Conservation (phyloP, 2,797 vertebrate species). For the Kryptolebias ocellatus region DNA sequence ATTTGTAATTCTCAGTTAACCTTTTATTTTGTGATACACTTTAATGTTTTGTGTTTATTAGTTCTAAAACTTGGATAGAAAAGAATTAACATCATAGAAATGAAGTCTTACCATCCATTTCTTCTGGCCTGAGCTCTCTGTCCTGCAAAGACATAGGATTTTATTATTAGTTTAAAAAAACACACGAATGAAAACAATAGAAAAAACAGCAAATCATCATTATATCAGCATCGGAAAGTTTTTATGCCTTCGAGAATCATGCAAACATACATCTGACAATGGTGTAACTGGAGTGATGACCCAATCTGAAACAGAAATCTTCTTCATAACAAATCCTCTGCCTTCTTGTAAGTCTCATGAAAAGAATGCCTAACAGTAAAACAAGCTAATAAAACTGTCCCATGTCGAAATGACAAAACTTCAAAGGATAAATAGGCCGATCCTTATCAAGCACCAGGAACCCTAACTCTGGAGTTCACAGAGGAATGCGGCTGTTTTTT, state of each 20-base stretch:
- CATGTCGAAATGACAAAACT: constrained; percentile 33
- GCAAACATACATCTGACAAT: constrained; percentile 35
- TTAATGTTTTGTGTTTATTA: not conserved
- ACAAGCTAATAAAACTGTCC: constrained; percentile 20
- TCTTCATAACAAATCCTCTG: constrained; percentile 41
- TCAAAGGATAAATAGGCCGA: constrained; percentile 22
- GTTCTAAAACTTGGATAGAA: not conserved
- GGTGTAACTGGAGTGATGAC: constrained; percentile 19
- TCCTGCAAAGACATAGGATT: constrained; percentile 83
- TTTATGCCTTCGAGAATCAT: constrained; percentile 6
- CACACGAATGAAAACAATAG: not conserved
- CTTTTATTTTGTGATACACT: not conserved
- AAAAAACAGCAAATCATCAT: constrained; percentile 17
- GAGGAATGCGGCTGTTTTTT: constrained; percentile 63
- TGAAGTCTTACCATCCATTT: constrained; percentile 90
- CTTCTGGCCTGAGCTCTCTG: constrained; percentile 94
- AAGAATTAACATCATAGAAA: not conserved
- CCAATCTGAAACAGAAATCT: constrained; percentile 19
- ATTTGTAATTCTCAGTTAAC: not conserved
- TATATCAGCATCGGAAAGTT: constrained; percentile 12
- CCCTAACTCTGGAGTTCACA: constrained; percentile 44
- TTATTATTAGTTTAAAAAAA: constrained; percentile 6
- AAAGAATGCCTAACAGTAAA: constrained; percentile 11
- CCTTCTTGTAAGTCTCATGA: constrained; percentile 9
- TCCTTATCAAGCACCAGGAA: constrained; percentile 49